Evolutionary conservation across 2,113 vertebrate genomes (phyloP).

Genomic region (Chrysochloris asiatica): DNA sequence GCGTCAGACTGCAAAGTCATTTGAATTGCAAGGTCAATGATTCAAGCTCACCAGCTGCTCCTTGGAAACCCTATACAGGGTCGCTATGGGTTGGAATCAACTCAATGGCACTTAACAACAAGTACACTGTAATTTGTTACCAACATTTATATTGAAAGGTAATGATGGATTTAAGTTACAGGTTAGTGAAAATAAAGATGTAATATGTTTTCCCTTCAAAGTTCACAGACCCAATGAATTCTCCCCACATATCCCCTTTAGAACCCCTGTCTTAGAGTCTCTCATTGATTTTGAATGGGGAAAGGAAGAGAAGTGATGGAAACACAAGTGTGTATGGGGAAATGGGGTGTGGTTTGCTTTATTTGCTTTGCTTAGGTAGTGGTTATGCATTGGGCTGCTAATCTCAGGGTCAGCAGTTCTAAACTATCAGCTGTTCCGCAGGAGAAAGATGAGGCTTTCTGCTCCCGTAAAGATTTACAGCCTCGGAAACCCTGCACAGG

Average conservation of each 20-base stretch:
- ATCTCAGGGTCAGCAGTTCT: too few relatives aligned
- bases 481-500: too few relatives aligned
- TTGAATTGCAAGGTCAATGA: too few relatives aligned
- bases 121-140: background rate
- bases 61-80: too few relatives aligned
- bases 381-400: too few relatives aligned
- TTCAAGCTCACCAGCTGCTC: too few relatives aligned
- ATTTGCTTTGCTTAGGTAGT: background rate
- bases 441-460: too few relatives aligned
- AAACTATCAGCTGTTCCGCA: too few relatives aligned
- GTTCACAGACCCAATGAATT: background rate
- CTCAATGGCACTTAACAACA: too few relatives aligned
- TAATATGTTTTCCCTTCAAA: slow-evolving; percentile 16
- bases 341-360: background rate
- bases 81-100: too few relatives aligned
- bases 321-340: background rate
- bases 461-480: too few relatives aligned
- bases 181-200: background rate
- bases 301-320: background rate
- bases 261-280: background rate
- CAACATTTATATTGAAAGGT: background rate
- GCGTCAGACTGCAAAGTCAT: too few relatives aligned
- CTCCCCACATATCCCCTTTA: background rate
- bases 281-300: background rate
- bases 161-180: slow-evolving; percentile 18